Conservation (phyloP, 2,113 vertebrate species). For the Perca schrenkii region DNA sequence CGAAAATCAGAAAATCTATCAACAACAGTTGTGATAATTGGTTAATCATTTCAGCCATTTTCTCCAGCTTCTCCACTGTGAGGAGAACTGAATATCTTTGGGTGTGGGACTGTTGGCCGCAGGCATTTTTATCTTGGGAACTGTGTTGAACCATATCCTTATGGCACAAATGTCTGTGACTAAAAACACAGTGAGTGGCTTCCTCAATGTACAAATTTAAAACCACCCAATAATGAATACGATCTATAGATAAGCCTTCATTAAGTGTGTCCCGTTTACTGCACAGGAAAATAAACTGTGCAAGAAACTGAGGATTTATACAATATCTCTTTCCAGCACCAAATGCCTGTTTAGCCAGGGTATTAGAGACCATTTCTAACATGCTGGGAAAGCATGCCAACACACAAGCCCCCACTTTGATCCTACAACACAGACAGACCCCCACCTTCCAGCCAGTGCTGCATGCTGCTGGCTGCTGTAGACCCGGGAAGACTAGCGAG, state of each 20-base stretch:
- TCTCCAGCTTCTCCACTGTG: neutral
- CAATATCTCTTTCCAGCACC: neutral
- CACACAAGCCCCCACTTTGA: conserved; percentile 55
- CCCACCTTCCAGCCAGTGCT: conserved; percentile 56
- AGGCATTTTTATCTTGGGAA: neutral
- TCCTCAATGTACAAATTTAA: neutral
- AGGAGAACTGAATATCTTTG: neutral
- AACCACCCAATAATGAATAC: neutral
- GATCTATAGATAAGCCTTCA: neutral
- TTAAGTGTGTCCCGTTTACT: neutral
- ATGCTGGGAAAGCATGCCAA: conserved; percentile 7
- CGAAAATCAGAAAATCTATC: neutral
- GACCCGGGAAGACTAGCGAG: conserved; percentile 46
- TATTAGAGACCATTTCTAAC: conserved; percentile 31
- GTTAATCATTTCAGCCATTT: neutral
- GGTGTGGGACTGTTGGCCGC: neutral
- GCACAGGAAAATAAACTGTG: neutral
- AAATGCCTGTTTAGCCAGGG: neutral
- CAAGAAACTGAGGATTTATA: neutral
- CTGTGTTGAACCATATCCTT: neutral
- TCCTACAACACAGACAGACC: conserved; percentile 58
- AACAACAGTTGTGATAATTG: neutral
- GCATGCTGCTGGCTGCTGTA: conserved; percentile 45
- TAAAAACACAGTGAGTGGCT: neutral
- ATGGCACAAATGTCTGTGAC: neutral